A percentile compares a stretch with the other conserved stretches of the same genome.
These are phyloP conservation scores for Drosophila pruinosa DNA, from an alignment of 1,140 invertebrate species.

Conservation along the genomic window DNA sequence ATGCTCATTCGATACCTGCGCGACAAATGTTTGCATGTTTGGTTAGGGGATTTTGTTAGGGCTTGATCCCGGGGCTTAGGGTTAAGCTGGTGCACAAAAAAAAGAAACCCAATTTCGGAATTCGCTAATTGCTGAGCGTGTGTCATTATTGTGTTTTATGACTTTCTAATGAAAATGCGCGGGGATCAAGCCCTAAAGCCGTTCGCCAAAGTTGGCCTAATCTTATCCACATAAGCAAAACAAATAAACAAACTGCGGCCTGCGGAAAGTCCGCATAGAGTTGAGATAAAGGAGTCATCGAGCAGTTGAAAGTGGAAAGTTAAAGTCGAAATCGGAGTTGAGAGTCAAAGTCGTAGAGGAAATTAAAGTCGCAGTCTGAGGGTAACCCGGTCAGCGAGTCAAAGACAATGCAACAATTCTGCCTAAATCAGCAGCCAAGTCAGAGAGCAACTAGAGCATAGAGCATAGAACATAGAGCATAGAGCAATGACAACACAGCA, in stretches of 20 bases:
- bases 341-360: too few species aligned
- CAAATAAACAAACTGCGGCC: conserved; percentile 58
- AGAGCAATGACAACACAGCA: conserved; percentile 49
- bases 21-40: background rate
- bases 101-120: conserved; percentile 31
- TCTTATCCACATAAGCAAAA: conserved; percentile 60
- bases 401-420: conserved; percentile 38
- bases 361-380: conserved; percentile 7
- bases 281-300: background rate
- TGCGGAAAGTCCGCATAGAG: conserved; percentile 29
- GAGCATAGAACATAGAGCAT: conserved; percentile 23
- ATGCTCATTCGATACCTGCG: conserved; percentile 34
- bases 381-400: conserved; percentile 49
- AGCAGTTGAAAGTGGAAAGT: background rate
- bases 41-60: background rate
- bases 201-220: conserved; percentile 2
- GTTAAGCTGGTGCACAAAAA: conserved; percentile 37
- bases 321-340: conserved; percentile 8
- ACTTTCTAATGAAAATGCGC: conserved; percentile 67
- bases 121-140: conserved; percentile 38
- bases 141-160: conserved; percentile 47
- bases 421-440: conserved; percentile 49
- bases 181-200: conserved; percentile 22
- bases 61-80: conserved; percentile 43
- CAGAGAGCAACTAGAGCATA: conserved; percentile 29